A percentile compares a stretch with the other conserved stretches of the same genome.
Conservation (phyloP, 2,113 vertebrate genomes). For the Parus major region DNA sequence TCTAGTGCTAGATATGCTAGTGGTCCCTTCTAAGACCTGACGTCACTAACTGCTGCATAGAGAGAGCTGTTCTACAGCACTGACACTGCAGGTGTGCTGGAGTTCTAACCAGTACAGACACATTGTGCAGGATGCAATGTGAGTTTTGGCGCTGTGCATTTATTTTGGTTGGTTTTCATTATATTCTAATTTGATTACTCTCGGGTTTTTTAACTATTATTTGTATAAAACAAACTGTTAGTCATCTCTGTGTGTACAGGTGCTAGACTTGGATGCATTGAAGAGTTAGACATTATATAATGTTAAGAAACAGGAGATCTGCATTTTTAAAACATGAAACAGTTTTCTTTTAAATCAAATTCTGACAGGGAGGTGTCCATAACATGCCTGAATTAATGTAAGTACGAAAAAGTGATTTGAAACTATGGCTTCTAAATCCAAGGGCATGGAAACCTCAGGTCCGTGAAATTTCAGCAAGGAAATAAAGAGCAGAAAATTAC, state of each 20-base stretch:
- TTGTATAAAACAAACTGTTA: neutral
- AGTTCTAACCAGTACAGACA: neutral
- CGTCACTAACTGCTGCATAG: neutral
- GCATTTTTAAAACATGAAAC: neutral
- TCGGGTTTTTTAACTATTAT: neutral
- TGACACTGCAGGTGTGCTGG: neutral
- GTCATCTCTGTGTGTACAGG: neutral
- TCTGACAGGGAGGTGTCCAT: neutral
- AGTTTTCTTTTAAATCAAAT: neutral
- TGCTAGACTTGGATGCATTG: neutral
- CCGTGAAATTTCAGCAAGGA: neutral
- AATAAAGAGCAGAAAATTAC: neutral
- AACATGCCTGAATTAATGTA: neutral
- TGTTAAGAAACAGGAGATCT: neutral
- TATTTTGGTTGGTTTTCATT: neutral
- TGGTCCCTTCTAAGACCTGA: neutral
- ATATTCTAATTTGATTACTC: neutral
- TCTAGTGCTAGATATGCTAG: neutral
- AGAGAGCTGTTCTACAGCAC: neutral
- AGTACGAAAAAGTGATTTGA: neutral
- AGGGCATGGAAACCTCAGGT: neutral
- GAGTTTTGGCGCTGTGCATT: neutral
- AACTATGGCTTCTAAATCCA: neutral
- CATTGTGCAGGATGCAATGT: accelerated
- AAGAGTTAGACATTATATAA: neutral